Conservation (phyloP, 1,140 invertebrate genomes). For the Physella acuta region DNA sequence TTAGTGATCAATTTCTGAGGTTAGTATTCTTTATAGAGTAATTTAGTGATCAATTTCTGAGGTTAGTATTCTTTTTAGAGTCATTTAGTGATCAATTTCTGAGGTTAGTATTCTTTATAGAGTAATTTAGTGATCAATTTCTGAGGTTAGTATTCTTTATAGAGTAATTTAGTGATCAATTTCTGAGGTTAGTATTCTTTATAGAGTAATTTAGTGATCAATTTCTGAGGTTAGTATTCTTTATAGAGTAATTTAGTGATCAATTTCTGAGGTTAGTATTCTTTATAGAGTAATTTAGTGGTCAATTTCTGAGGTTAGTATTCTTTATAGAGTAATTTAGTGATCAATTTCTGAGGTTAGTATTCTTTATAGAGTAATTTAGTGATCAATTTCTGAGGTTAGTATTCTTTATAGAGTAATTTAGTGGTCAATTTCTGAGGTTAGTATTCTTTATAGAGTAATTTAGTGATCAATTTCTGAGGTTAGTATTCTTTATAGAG, state of each 20-base stretch:
- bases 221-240: constrained; percentile 40
- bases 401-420: not conserved
- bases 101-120: not conserved
- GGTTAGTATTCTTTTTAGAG: constrained; percentile 25
- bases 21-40: not conserved
- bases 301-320: not conserved
- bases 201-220: constrained; percentile 33
- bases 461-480: not conserved
- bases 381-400: not conserved
- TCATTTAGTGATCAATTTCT: no score
- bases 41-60: constrained; percentile 46
- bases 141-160: constrained; percentile 33
- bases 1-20: no score
- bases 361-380: not conserved
- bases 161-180: no score
- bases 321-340: not conserved
- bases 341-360: not conserved
- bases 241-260: no score
- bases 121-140: constrained; percentile 42
- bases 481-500: not conserved
- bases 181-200: not conserved
- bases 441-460: not conserved
- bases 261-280: not conserved
- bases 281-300: not conserved
- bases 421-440: not conserved